Percentiles rank a stretch among this genome's conserved stretches.
phyloP scores from a whole-genome alignment of 2,113 vertebrate species.

The Mandrillus leucophaeus region DNA sequence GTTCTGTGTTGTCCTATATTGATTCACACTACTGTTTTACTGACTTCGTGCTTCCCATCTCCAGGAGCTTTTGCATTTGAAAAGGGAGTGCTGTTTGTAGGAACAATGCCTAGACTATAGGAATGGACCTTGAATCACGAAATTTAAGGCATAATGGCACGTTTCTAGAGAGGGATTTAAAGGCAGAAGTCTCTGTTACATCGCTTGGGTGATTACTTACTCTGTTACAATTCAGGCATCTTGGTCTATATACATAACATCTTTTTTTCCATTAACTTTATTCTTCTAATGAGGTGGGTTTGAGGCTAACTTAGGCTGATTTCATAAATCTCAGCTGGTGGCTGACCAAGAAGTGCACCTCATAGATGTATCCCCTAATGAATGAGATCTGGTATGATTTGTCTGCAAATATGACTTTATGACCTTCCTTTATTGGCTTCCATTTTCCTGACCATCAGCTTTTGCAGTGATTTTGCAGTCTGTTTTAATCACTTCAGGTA shows the following conservation, averaged over 20 bases:
- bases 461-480: constrained; percentile 51
- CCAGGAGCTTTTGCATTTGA: not conserved
- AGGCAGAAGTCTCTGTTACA: not conserved
- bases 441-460: constrained; percentile 34
- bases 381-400: constrained; percentile 56
- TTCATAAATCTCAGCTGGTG: constrained; percentile 13
- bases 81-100: not conserved
- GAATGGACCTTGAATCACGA: not conserved
- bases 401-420: not conserved
- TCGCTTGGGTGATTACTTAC: not conserved
- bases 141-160: not conserved
- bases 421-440: constrained; percentile 51
- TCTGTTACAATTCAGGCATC: not conserved
- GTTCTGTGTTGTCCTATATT: not conserved
- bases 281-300: not conserved
- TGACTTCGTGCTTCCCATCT: not conserved
- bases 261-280: not conserved
- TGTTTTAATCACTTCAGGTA: constrained; percentile 57
- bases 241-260: not conserved
- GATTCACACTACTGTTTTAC: not conserved
- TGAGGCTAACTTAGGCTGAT: constrained; percentile 36
- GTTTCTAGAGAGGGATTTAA: not conserved
- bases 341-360: constrained; percentile 32
- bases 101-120: not conserved
- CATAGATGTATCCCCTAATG: not conserved